phyloP scores from a whole-genome alignment of 2,797 vertebrate species.

The Morus bassanus region DNA sequence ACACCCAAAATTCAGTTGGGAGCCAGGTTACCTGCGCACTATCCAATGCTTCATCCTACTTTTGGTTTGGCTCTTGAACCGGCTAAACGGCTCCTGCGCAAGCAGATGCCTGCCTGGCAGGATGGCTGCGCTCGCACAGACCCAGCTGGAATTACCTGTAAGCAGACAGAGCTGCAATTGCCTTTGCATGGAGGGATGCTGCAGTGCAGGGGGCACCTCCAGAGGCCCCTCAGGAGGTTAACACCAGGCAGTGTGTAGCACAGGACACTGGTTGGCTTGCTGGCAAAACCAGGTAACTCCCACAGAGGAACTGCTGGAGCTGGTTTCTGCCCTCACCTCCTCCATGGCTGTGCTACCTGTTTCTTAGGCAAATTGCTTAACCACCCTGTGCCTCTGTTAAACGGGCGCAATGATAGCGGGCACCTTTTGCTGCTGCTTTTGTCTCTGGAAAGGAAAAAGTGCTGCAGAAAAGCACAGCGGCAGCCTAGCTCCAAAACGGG shows the following conservation, averaged over 20 bases:
- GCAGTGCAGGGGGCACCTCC: fast-evolving
- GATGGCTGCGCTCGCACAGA: fast-evolving
- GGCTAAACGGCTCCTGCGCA: fast-evolving
- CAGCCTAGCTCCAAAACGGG: neutral
- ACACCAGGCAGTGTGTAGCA: fast-evolving
- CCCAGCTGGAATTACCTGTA: neutral
- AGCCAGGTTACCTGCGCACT: neutral
- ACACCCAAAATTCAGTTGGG: neutral
- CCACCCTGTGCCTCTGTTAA: neutral
- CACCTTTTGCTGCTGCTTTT: neutral
- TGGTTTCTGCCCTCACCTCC: neutral
- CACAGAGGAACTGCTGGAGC: neutral
- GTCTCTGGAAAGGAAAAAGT: neutral
- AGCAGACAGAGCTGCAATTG: neutral
- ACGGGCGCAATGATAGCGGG: fast-evolving
- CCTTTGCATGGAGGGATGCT: neutral
- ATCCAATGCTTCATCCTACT: fast-evolving
- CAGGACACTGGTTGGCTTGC: fast-evolving
- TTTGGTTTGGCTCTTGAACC: too few relatives aligned
- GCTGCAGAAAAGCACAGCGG: neutral
- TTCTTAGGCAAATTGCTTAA: neutral
- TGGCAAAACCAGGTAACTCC: neutral
- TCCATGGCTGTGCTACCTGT: fast-evolving
- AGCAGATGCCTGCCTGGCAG: fast-evolving
- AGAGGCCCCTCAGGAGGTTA: neutral